Evolutionary conservation across 1,140 invertebrate genomes (phyloP).

Genomic region (Zaprionus davidi): DNA sequence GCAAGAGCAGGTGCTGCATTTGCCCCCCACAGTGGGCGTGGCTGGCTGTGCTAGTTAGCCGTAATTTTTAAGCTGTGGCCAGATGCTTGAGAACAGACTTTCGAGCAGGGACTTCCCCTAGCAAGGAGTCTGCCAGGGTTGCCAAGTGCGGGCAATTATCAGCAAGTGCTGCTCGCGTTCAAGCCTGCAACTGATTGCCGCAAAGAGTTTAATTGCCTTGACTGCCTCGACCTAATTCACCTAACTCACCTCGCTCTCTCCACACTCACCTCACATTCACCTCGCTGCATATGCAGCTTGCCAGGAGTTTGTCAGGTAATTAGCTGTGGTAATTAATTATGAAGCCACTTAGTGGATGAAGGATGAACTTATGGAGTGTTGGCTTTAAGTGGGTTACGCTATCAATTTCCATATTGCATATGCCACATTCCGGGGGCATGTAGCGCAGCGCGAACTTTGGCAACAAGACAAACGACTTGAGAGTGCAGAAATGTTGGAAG

Average conservation of each 20-base stretch:
- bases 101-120: not conserved
- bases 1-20: not conserved
- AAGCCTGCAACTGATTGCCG: not conserved
- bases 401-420: constrained; percentile 73
- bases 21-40: constrained; percentile 17
- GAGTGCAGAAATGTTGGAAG: not conserved
- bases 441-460: constrained; percentile 58
- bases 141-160: not conserved
- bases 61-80: constrained; percentile 2
- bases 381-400: constrained; percentile 38
- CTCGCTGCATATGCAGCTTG: not conserved
- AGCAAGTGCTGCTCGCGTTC: not conserved
- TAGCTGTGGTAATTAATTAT: constrained; percentile 40
- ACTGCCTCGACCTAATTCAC: not conserved
- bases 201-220: not conserved
- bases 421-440: constrained; percentile 40
- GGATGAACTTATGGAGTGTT: constrained; percentile 41
- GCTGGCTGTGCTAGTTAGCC: constrained; percentile 13
- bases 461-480: constrained; percentile 72
- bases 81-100: constrained; percentile 16
- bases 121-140: not conserved
- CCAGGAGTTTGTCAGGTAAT: constrained; percentile 42
- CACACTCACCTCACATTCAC: not conserved
- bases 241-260: no score
- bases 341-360: constrained; percentile 43